These are phyloP conservation scores for Toxotes chatareus DNA, from an alignment of 2,113 vertebrate species.

Conservation along the genomic window DNA sequence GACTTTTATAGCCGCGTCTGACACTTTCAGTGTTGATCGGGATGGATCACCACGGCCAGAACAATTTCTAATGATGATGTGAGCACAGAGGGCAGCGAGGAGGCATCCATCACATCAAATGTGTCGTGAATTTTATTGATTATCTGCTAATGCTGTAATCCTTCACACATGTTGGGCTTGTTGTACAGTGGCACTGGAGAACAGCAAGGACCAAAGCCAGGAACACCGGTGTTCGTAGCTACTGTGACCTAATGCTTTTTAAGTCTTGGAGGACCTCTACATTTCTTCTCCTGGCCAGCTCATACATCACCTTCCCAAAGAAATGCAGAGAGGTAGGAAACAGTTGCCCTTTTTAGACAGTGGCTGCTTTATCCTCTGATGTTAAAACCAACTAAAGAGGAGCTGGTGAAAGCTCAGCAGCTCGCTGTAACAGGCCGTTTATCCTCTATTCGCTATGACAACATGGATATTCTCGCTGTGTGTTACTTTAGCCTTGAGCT, in stretches of 20 bases:
- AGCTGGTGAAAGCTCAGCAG: conserved; percentile 62
- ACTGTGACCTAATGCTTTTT: conserved; percentile 65
- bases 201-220: conserved; percentile 25
- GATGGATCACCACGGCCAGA: conserved; percentile 62
- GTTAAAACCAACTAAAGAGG: conserved; percentile 39
- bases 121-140: conserved; percentile 71
- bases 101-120: conserved; percentile 71
- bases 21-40: conserved; percentile 66
- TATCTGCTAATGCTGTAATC: conserved; percentile 66
- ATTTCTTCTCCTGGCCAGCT: conserved; percentile 41
- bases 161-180: conserved; percentile 63
- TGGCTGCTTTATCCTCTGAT: conserved; percentile 59
- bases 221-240: conserved; percentile 49
- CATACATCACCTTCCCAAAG: conserved; percentile 69
- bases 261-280: conserved; percentile 66
- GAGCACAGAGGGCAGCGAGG: conserved; percentile 64
- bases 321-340: conserved; percentile 62
- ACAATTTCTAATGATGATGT: conserved; percentile 58
- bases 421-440: conserved; percentile 35
- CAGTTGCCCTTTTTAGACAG: conserved; percentile 60
- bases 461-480: conserved; percentile 38
- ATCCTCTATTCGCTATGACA: conserved; percentile 46
- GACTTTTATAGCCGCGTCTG: conserved; percentile 53
- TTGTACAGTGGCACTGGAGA: conserved; percentile 45
- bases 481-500: conserved; percentile 30